Percentiles rank a stretch among this genome's conserved stretches.
phyloP scores from a whole-genome alignment of 2,888 invertebrate genomes.

The Xylota segnis region DNA sequence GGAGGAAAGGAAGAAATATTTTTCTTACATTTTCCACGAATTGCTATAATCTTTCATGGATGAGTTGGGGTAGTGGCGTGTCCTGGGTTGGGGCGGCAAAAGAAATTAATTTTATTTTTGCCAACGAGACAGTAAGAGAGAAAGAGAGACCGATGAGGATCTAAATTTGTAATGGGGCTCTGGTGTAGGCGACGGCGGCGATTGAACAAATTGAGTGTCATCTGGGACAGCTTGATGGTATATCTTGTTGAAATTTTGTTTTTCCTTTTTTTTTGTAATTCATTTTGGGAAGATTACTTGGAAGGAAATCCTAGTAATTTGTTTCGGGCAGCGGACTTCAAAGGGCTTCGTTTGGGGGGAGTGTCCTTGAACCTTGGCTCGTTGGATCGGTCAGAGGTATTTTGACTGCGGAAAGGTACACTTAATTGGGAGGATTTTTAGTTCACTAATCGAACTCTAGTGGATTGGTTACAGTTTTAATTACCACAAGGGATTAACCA shows the following conservation, averaged over 20 bases:
- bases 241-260: constrained; percentile 32
- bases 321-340: not conserved
- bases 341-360: not conserved
- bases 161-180: constrained; percentile 29
- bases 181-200: constrained; percentile 33
- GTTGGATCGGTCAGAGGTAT: not conserved
- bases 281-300: constrained; percentile 9
- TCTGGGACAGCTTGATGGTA: constrained; percentile 51
- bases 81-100: not conserved
- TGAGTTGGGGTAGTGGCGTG: not conserved
- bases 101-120: constrained; percentile 71
- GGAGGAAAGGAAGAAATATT: constrained; percentile 19
- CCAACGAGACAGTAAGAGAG: constrained; percentile 31
- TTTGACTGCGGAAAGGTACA: too few relatives aligned
- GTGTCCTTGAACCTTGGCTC: not conserved
- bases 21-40: constrained; percentile 42
- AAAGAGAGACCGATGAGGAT: too few relatives aligned
- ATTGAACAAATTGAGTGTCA: constrained; percentile 74
- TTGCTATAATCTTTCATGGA: constrained; percentile 66
- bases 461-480: too few relatives aligned
- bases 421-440: not conserved
- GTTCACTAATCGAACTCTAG: too few relatives aligned
- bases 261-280: not conserved
- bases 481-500: too few relatives aligned
- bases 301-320: constrained; percentile 4